Evolutionary conservation across 2,113 vertebrate species (phyloP).

Genomic region (Speoplatyrhinus poulsoni): DNA sequence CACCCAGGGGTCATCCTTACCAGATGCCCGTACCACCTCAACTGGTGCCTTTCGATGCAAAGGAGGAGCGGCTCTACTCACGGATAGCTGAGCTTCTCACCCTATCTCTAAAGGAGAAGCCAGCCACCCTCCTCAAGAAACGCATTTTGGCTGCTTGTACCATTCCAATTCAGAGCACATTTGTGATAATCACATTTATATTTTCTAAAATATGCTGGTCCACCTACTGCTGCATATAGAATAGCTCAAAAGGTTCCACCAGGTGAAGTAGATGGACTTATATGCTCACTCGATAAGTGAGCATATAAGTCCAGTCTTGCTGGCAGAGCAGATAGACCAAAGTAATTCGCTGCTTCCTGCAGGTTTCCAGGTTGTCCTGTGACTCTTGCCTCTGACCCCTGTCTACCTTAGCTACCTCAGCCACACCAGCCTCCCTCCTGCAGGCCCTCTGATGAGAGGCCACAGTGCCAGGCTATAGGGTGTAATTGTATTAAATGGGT

Average conservation of each 20-base stretch:
- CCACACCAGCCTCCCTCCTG: constrained; percentile 33
- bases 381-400: constrained; percentile 26
- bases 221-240: constrained; percentile 1
- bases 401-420: constrained; percentile 18
- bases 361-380: constrained; percentile 22
- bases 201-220: constrained; percentile 8
- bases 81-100: too few species aligned
- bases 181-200: background rate
- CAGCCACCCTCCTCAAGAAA: too few species aligned
- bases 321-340: constrained; percentile 17
- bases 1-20: too few species aligned
- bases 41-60: too few species aligned
- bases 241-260: background rate
- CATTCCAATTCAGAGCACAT: background rate
- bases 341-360: constrained; percentile 41
- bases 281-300: constrained; percentile 25
- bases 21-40: too few species aligned
- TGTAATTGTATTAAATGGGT: constrained; percentile 81
- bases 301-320: background rate
- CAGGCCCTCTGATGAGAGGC: constrained; percentile 31
- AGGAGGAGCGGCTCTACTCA: too few species aligned
- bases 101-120: too few species aligned
- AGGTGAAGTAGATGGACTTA: constrained; percentile 13
- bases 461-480: constrained; percentile 59
- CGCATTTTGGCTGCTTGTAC: too few species aligned